phyloP scores from a whole-genome alignment of 2,888 invertebrate species.

The Hyles lineata region DNA sequence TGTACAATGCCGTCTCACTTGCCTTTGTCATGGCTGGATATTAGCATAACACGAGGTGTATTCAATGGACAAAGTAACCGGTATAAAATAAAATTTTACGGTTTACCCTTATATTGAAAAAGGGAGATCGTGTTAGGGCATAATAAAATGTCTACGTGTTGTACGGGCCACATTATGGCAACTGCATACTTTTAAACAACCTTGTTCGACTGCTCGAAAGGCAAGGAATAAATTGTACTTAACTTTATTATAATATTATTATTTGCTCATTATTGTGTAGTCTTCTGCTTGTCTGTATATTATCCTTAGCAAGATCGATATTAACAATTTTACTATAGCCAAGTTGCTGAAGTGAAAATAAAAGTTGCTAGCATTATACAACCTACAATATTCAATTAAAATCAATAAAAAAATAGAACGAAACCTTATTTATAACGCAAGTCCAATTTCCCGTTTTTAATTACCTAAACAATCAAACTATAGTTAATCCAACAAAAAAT shows the following conservation, averaged over 20 bases:
- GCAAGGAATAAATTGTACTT: conserved; percentile 3
- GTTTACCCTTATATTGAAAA: conserved; percentile 77
- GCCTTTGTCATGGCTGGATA: conserved; percentile 71
- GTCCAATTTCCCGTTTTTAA: conserved; percentile 3
- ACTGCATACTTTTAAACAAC: conserved; percentile 61
- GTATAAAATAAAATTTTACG: conserved; percentile 80
- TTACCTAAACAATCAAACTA: conserved; percentile 26
- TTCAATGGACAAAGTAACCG: conserved; percentile 79
- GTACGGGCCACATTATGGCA: conserved; percentile 58
- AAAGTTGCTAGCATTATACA: not conserved
- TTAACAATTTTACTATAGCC: not conserved
- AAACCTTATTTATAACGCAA: not conserved
- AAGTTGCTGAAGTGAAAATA: not conserved
- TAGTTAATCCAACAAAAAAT: conserved; percentile 46
- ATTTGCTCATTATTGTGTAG: not conserved
- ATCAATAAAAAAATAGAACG: not conserved
- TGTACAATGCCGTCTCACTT: conserved; percentile 67
- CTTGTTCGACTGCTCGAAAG: conserved; percentile 50
- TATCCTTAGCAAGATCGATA: not conserved
- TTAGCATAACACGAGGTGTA: conserved; percentile 79
- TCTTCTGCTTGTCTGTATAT: not conserved
- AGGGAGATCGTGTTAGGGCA: conserved; percentile 70
- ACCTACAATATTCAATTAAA: not conserved
- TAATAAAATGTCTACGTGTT: conserved; percentile 71
- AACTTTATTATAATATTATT: conserved; percentile 20